A percentile compares a stretch with the other conserved stretches of the same genome.
phyloP scores from a whole-genome alignment of 2,888 invertebrate species.

The Drosophila borborema region DNA sequence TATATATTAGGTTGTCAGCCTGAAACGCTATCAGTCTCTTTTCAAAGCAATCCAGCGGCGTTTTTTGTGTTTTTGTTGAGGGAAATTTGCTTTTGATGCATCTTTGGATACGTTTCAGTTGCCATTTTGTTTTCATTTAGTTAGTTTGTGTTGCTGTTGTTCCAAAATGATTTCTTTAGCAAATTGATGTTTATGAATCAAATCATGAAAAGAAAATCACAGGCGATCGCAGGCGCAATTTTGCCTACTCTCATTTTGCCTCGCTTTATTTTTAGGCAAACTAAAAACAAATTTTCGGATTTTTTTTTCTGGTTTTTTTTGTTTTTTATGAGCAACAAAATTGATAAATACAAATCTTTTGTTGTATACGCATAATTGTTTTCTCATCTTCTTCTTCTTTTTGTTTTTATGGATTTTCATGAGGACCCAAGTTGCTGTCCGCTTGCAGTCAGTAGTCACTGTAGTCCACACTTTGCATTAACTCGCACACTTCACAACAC shows the following conservation, averaged over 20 bases:
- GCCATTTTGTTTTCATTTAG: constrained; percentile 37
- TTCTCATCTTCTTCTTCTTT: neutral
- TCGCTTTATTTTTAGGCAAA: constrained; percentile 2
- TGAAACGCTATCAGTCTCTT: constrained; percentile 85
- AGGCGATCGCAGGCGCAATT: constrained; percentile 16
- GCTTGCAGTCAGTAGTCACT: neutral
- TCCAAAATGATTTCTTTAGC: constrained; percentile 35
- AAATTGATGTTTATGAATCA: constrained; percentile 58
- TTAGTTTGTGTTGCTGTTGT: constrained; percentile 37
- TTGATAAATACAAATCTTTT: constrained; percentile 55
- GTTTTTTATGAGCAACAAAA: constrained; percentile 60
- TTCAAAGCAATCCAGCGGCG: constrained; percentile 68
- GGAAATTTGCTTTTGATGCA: constrained; percentile 79
- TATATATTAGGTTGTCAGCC: constrained; percentile 56
- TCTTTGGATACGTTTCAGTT: constrained; percentile 85
- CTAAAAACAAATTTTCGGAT: constrained; percentile 60
- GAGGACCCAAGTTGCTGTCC: neutral
- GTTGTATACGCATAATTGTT: constrained; percentile 48
- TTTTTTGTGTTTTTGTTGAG: constrained; percentile 16
- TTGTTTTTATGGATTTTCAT: constrained; percentile 14
- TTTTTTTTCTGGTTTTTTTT: constrained; percentile 4
- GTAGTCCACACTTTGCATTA: constrained; percentile 25
- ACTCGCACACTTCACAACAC: constrained; percentile 39
- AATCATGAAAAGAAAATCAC: constrained; percentile 38
- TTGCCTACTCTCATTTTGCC: neutral